Conservation (phyloP, 2,797 vertebrate genomes). For the Allobates femoralis region DNA sequence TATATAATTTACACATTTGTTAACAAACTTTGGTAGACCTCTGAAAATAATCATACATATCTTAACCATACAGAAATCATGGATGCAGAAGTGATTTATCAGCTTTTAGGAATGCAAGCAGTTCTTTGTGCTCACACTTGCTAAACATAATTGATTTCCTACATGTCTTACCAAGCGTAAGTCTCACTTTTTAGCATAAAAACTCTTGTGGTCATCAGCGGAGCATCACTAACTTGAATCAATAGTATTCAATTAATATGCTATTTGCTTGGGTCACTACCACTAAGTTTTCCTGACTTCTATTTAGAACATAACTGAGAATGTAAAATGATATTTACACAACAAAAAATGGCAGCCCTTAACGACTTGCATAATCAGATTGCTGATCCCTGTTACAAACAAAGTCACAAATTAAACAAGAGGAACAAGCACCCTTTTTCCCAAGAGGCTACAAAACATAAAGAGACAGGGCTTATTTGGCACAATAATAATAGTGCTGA, state of each 20-base stretch:
- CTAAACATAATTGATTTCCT: constrained; percentile 53
- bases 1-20: no score
- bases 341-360: background rate
- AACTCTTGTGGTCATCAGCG: constrained; percentile 39
- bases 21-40: background rate
- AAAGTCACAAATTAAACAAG: no score
- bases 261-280: constrained; percentile 32
- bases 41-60: background rate
- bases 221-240: constrained; percentile 47
- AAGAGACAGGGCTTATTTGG: no score
- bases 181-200: constrained; percentile 42
- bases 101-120: constrained; percentile 29
- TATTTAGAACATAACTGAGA: background rate
- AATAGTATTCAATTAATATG: constrained; percentile 53
- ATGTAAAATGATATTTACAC: background rate
- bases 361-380: no score
- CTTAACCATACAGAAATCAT: background rate
- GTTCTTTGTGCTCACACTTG: constrained; percentile 46
- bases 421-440: no score
- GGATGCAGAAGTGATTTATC: constrained; percentile 27
- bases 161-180: constrained; percentile 40
- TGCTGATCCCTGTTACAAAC: no score
- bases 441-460: no score
- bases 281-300: constrained; percentile 15
- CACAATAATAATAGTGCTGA: no score